Conservation (phyloP, 2,888 invertebrate genomes). For the Brachyptera risi region DNA sequence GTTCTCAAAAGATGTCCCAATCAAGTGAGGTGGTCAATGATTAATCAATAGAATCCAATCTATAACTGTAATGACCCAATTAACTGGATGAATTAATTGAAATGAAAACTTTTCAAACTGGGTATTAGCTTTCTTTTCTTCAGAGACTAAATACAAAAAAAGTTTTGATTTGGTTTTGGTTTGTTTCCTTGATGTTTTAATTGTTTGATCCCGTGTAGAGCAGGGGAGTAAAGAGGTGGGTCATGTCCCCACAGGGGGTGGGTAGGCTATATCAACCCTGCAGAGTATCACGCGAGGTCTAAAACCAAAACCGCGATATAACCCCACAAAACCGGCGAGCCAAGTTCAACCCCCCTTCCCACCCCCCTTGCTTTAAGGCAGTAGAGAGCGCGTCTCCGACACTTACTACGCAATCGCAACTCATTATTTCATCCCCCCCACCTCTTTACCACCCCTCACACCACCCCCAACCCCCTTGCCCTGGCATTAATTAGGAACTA, state of each 20-base stretch:
- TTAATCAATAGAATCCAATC: no score
- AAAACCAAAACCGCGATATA: not conserved
- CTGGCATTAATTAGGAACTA: conserved; percentile 30
- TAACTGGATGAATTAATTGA: no score
- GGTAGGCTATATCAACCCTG: no score
- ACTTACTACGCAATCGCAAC: conserved; percentile 32
- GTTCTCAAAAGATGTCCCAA: no score
- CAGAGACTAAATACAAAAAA: no score
- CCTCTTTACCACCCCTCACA: not conserved
- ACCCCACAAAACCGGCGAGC: not conserved
- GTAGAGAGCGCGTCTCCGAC: conserved; percentile 21
- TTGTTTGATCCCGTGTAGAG: not conserved
- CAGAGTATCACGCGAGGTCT: not conserved
- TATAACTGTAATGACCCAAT: no score
- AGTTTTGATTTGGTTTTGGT: no score
- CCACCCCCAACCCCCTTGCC: conserved; percentile 21
- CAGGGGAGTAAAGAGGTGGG: not conserved
- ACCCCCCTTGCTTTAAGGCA: conserved; percentile 18
- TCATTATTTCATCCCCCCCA: conserved; percentile 26
- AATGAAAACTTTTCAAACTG: no score
- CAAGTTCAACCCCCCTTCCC: conserved; percentile 12
- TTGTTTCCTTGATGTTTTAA: conserved; percentile 8
- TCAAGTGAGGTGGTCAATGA: no score
- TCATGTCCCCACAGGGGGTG: not conserved
- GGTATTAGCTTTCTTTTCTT: no score